Evolutionary conservation across 1,140 invertebrate species (phyloP), one percentile per base, ranked within the genome.

Genomic region (Batillaria attramentaria): DNA sequence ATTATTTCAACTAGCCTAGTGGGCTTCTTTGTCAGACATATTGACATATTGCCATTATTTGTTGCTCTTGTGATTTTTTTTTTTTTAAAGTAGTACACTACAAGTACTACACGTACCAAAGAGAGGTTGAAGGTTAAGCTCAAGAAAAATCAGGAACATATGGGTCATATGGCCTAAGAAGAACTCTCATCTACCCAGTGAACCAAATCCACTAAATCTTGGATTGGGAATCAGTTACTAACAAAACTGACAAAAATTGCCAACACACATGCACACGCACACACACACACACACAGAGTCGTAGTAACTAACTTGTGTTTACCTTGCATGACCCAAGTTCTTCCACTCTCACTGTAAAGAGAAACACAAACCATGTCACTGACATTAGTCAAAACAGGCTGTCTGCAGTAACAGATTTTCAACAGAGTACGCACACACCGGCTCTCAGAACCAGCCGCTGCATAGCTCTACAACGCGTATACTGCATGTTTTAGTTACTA

Each of bases 311-410:
- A 24, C 24, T 50, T 10, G 37, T 18, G 77, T 62, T 81, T 81
- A 88, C 87, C 83, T 88, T 88, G 73, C 81, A 86, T 65, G 78
- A 80, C 42, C 76, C 77, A 24, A 87, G 41, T 77, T 88, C 87
- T 78, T 88, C 87, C 60, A 81, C 81, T 78, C 85, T 79, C n/a
- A 86, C 87, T 88, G 85, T 77, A 86, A 87, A 50, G 77, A 31
- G 81, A 42, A 74, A n/a, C 54, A 72, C 72, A 72, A 60, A 50
- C 69, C 42, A 72, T 20, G 46, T 42, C 20, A 43, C 75, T 60
- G 28, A 66, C 35, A 66, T 24, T 66, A 13, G 10, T 50, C 24
- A 13, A 13, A 50, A 50, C 13, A 50, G 46, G 24, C 13, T 13
- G 46, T 13, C 24, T 50, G 24, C 13, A 50, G 24, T 13, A 24